Evolutionary conservation across 2,888 invertebrate species (phyloP).

Genomic region (Drosophila merina): DNA sequence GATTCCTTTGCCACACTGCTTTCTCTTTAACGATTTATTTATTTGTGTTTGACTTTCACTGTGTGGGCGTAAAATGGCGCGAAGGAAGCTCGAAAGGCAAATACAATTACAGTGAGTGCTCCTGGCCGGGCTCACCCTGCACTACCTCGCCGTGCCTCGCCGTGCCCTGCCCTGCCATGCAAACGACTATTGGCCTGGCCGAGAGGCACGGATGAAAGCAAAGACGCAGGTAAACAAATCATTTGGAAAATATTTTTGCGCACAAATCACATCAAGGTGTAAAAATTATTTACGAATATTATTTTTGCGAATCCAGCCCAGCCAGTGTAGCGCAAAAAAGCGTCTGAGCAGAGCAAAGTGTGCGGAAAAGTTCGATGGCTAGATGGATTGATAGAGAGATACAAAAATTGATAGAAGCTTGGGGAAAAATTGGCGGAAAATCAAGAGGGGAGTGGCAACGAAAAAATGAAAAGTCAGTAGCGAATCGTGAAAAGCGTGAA

Average conservation of each 20-base stretch:
- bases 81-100: constrained; percentile 71
- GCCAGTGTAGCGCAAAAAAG: constrained; percentile 17
- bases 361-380: constrained; percentile 25
- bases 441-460: constrained; percentile 1
- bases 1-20: constrained; percentile 22
- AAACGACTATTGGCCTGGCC: constrained; percentile 29
- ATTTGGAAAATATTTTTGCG: constrained; percentile 72
- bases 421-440: neutral
- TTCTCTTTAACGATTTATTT: constrained; percentile 61
- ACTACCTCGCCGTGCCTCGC: neutral
- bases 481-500: constrained; percentile 51
- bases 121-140: constrained; percentile 31
- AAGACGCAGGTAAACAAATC: constrained; percentile 76
- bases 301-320: constrained; percentile 51
- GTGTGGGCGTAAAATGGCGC: constrained; percentile 52
- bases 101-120: constrained; percentile 75
- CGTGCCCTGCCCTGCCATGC: too few relatives aligned
- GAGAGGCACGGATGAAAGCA: constrained; percentile 69
- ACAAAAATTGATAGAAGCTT: constrained; percentile 1
- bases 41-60: constrained; percentile 70
- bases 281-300: constrained; percentile 72
- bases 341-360: constrained; percentile 25
- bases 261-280: constrained; percentile 74
- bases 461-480: constrained; percentile 52
- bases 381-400: constrained; percentile 9